A percentile compares a stretch with the other conserved stretches of the same genome.
phyloP scores from a whole-genome alignment of 2,888 invertebrate species.

The Cephus rjabovi region DNA sequence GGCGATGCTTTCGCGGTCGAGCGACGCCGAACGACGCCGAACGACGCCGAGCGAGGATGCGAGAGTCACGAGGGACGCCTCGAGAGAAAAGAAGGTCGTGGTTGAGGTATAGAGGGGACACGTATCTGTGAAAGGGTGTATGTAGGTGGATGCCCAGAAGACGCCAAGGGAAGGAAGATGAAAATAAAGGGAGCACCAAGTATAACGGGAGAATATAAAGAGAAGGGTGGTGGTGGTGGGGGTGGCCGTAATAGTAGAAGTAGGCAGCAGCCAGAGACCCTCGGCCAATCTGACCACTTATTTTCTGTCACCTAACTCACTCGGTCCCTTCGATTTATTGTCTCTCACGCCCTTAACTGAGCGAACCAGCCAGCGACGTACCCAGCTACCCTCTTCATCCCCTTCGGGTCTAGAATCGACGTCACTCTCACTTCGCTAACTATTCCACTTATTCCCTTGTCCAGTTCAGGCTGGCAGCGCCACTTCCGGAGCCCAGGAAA shows the following conservation, averaged over 20 bases:
- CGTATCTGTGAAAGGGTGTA: no score
- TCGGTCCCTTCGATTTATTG: slow-evolving; percentile 26
- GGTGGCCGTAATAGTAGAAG: no score
- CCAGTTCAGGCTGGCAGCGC: no score
- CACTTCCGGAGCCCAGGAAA: neutral
- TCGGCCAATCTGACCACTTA: slow-evolving; percentile 28
- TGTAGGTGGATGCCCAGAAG: no score
- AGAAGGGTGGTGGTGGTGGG: no score
- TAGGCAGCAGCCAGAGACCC: neutral
- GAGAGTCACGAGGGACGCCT: slow-evolving; percentile 15
- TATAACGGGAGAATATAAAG: no score
- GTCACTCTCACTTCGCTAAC: slow-evolving; percentile 25
- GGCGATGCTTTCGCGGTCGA: slow-evolving; percentile 21
- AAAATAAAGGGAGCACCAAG: neutral
- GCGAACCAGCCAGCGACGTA: neutral
- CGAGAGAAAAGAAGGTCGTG: neutral
- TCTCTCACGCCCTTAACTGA: slow-evolving; percentile 14
- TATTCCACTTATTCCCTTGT: slow-evolving; percentile 16
- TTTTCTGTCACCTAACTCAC: slow-evolving; percentile 28
- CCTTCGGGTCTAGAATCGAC: neutral
- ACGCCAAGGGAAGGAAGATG: neutral
- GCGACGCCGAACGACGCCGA: slow-evolving; percentile 19
- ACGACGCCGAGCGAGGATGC: slow-evolving; percentile 25
- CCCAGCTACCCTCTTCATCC: neutral
- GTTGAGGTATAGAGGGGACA: neutral